A percentile compares a stretch with the other conserved stretches of the same genome.
These are phyloP conservation scores for Globodera ellingtonae DNA, from an alignment of 1,140 invertebrate species.

Conservation along the genomic window DNA sequence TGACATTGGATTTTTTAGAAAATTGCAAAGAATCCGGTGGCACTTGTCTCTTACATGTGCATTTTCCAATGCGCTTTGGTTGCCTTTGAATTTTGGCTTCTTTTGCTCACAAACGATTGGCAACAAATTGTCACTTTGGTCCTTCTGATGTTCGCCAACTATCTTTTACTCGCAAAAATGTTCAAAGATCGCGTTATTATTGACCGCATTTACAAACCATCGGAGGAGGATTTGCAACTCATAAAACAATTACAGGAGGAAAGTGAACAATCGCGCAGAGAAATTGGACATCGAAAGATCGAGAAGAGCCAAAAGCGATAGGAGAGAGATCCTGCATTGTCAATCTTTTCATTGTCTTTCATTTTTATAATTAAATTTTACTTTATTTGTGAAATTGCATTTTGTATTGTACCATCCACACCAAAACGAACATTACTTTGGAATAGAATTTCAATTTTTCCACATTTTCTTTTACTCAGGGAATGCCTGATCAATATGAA, in stretches of 20 bases:
- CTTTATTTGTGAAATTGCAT: constrained; percentile 13
- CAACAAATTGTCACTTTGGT: constrained; percentile 84
- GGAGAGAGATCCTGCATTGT: not conserved
- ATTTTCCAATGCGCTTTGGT: constrained; percentile 70
- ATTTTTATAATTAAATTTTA: constrained; percentile 17
- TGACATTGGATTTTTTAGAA: constrained; percentile 70
- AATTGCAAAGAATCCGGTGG: constrained; percentile 83
- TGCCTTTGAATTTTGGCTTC: constrained; percentile 76
- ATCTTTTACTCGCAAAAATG: constrained; percentile 86
- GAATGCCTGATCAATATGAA: constrained; percentile 13
- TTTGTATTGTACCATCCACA: not conserved
- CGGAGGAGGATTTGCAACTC: constrained; percentile 51
- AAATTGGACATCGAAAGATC: constrained; percentile 13
- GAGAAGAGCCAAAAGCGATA: constrained; percentile 8
- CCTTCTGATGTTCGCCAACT: constrained; percentile 83
- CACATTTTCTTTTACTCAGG: not conserved
- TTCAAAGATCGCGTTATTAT: constrained; percentile 82
- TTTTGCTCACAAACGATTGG: constrained; percentile 82
- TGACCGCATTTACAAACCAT: constrained; percentile 67
- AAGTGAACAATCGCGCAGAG: constrained; percentile 11
- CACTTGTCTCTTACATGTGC: constrained; percentile 76
- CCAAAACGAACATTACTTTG: not conserved
- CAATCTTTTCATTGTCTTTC: not conserved
- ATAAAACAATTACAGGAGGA: constrained; percentile 46
- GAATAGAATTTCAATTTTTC: not conserved